Percentiles rank a stretch among this genome's conserved stretches.
Evolutionary conservation across 2,113 vertebrate genomes (phyloP).

Genomic region (Protobothrops mucrosquamatus): DNA sequence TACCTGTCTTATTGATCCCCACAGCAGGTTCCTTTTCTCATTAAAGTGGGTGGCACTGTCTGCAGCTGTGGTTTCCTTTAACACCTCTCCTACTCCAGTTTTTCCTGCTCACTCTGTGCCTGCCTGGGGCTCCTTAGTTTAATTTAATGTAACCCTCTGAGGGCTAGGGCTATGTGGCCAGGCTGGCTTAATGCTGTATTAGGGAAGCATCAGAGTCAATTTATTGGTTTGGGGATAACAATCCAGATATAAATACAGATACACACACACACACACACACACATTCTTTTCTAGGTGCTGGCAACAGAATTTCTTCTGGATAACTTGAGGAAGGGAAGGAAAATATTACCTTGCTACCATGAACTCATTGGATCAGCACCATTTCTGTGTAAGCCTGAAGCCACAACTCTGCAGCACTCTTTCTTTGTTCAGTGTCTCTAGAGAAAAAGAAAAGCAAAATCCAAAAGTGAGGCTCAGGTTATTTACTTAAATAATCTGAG

Average conservation of each 20-base stretch:
- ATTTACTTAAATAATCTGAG: not conserved
- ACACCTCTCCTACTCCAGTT: not conserved
- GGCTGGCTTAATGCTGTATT: not conserved
- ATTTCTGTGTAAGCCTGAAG: not conserved
- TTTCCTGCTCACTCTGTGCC: not conserved
- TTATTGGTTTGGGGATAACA: not conserved
- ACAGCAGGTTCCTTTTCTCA: not conserved
- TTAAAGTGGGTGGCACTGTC: constrained; percentile 1
- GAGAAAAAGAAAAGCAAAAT: not conserved
- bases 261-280: not conserved
- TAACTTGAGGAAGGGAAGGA: not conserved
- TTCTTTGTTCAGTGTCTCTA: not conserved
- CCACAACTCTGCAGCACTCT: not conserved
- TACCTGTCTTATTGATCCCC: not conserved
- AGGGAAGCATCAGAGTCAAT: not conserved
- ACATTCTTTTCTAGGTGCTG: not conserved
- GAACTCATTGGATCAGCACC: not conserved
- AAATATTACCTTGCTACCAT: not conserved
- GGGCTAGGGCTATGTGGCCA: not conserved
- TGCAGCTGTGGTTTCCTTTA: not conserved
- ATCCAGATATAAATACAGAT: not conserved
- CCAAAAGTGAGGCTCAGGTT: not conserved
- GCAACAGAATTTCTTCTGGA: not conserved
- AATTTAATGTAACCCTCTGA: not conserved
- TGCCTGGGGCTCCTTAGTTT: not conserved